These are phyloP conservation scores for Diarsia mendica DNA, from an alignment of 2,888 invertebrate species.

Conservation along the genomic window DNA sequence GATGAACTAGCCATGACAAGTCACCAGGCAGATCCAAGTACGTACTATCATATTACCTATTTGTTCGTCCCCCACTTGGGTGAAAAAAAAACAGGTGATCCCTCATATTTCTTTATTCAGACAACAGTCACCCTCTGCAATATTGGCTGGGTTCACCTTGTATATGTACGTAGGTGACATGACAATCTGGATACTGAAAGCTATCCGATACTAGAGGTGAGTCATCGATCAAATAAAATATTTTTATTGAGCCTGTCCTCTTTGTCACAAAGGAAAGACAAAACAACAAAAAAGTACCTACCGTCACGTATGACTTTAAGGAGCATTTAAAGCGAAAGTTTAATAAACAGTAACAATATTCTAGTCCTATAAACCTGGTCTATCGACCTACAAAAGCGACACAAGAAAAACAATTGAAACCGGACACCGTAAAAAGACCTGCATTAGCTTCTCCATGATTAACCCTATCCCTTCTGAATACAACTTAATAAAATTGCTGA, in stretches of 20 bases:
- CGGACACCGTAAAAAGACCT: too few species aligned
- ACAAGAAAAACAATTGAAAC: background rate
- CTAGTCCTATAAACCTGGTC: background rate
- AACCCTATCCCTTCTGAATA: background rate
- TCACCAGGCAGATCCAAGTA: conserved; percentile 23
- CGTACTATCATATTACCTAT: conserved; percentile 53
- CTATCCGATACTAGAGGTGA: conserved; percentile 14
- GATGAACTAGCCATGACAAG: conserved; percentile 45
- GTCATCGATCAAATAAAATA: conserved; percentile 43
- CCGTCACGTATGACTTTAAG: background rate
- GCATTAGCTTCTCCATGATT: background rate
- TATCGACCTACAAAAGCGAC: background rate
- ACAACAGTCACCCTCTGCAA: conserved; percentile 40
- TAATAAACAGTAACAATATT: background rate
- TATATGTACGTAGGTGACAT: conserved; percentile 25
- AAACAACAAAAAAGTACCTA: background rate
- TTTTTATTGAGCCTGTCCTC: background rate
- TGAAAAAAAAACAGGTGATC: conserved; percentile 57
- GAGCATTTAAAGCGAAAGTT: background rate
- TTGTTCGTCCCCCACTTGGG: conserved; percentile 39
- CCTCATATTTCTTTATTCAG: conserved; percentile 52
- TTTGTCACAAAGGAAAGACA: background rate
- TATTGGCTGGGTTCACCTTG: conserved; percentile 36
- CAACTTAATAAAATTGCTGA: conserved; percentile 66
- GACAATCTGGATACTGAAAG: conserved; percentile 39